Percentiles rank a stretch among this genome's conserved stretches.
These are phyloP conservation scores for Cavia porcellus DNA, from an alignment of 2,113 vertebrate genomes.

Conservation along the genomic window DNA sequence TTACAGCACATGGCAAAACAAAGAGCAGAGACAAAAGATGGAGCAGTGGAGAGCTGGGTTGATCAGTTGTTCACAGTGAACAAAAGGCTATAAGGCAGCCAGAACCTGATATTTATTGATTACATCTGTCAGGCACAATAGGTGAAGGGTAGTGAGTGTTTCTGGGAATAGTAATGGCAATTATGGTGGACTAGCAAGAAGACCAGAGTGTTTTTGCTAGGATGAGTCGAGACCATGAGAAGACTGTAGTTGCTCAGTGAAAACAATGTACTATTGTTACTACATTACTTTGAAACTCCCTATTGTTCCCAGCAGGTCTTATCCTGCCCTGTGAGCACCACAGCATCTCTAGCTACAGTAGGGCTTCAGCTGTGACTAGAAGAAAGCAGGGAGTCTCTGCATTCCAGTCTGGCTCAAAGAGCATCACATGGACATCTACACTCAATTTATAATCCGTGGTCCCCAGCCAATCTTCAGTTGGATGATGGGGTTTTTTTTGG, in stretches of 20 bases:
- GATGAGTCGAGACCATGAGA: too few relatives aligned
- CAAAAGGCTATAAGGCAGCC: background rate
- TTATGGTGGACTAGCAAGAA: background rate
- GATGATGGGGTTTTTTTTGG: background rate
- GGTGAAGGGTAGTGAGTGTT: background rate
- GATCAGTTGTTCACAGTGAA: background rate
- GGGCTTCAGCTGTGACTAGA: background rate
- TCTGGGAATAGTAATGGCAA: background rate
- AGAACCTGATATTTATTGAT: background rate
- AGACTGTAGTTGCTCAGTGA: too few relatives aligned
- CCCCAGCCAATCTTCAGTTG: background rate
- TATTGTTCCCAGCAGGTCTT: too few relatives aligned
- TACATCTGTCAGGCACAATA: background rate
- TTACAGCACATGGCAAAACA: background rate
- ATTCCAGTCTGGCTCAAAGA: background rate
- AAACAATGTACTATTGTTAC: too few relatives aligned
- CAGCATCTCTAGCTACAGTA: too few relatives aligned
- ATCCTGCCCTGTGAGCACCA: too few relatives aligned
- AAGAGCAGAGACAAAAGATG: background rate
- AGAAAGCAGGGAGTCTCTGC: background rate
- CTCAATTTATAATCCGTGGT: background rate
- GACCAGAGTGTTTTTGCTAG: too few relatives aligned
- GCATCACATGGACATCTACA: background rate
- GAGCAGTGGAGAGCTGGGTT: background rate
- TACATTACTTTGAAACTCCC: too few relatives aligned